Base-by-base conservation (phyloP, 2,888 invertebrate genomes). In the Diaperis boleti region DNA sequence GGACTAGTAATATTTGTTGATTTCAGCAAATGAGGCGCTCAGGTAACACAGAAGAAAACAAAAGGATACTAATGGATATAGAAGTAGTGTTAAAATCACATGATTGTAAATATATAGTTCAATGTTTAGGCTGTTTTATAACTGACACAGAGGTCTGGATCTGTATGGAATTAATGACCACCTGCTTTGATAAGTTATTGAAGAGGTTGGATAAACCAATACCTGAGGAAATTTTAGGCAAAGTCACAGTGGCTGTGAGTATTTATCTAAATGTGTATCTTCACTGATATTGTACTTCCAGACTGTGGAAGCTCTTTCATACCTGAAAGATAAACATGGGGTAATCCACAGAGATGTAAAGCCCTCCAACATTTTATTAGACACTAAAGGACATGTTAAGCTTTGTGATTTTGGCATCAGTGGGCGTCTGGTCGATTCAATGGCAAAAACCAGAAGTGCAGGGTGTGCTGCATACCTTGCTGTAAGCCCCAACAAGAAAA, bases 391-490 rank as follows among this genome's bases (percentile, higher is more conserved):
- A 13, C 93, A 93, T 75, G 94, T 99, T 5, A 99, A 99, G 83
- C 85, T 99, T 26, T 99, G 99, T 84, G 99, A 99, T 87, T 99
- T 99, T 85, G 99, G 99, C 70, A 99, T 99, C 81, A 98, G 98
- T 79, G 99, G 98, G 13, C 89, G 96, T 64, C 87, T 99, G 65
- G 98, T 98, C 26, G 98, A 98, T 85, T 98, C 98, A 45, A 96
- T 97, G 85, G 98, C 98, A 1, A 96, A 95, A 83, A 98, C 98
- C 13, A 86, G 96, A 77, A 96, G 95, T 80, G 97, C 96, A 1
- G 98, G 98, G 35, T 98, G 98, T 84, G 96, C 97, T n/a, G 98
- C 97, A 1, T 99, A 98, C 76, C 96, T 98, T 96, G 97, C 98
- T 74, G 97, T 97, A 81, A 87, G 89, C 6, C 2, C 1, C n/a